phyloP scores from a whole-genome alignment of 2,888 invertebrate genomes.

The Epirrita christyi region DNA sequence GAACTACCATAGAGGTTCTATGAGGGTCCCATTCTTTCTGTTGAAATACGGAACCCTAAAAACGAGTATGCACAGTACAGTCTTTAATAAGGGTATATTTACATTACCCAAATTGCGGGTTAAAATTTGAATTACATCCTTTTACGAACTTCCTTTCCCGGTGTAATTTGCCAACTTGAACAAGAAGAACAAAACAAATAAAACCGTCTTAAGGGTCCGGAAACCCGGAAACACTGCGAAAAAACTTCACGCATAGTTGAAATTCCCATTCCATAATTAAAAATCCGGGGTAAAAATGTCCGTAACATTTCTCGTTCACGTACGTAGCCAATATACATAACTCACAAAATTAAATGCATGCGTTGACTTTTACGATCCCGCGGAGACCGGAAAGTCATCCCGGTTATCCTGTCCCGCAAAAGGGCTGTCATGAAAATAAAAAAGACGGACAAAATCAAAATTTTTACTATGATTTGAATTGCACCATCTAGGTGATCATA shows the following conservation, averaged over 20 bases:
- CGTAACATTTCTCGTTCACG: slow-evolving; percentile 26
- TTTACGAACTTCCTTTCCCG: slow-evolving; percentile 7
- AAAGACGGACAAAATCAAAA: slow-evolving; percentile 13
- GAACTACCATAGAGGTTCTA: no score
- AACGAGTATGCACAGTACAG: no score
- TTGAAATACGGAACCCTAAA: no score
- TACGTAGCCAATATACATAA: slow-evolving; percentile 47
- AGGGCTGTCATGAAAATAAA: neutral
- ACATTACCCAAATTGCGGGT: slow-evolving; percentile 1
- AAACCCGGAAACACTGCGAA: slow-evolving; percentile 20
- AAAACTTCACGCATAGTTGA: slow-evolving; percentile 41
- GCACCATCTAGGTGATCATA: no score
- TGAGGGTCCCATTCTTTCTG: no score
- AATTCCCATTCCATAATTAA: slow-evolving; percentile 46
- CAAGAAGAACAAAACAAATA: slow-evolving; percentile 33
- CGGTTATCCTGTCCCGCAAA: slow-evolving; percentile 60
- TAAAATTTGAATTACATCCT: slow-evolving; percentile 8
- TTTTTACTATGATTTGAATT: no score
- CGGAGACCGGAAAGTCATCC: slow-evolving; percentile 68
- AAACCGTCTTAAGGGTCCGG: slow-evolving; percentile 16
- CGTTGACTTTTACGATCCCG: slow-evolving; percentile 73
- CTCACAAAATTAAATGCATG: slow-evolving; percentile 72
- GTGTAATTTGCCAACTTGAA: slow-evolving; percentile 23
- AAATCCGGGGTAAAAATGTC: slow-evolving; percentile 38
- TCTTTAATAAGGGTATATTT: slow-evolving; percentile 5